phyloP scores from a whole-genome alignment of 2,888 invertebrate genomes.

The Trichogramma evanescens region DNA sequence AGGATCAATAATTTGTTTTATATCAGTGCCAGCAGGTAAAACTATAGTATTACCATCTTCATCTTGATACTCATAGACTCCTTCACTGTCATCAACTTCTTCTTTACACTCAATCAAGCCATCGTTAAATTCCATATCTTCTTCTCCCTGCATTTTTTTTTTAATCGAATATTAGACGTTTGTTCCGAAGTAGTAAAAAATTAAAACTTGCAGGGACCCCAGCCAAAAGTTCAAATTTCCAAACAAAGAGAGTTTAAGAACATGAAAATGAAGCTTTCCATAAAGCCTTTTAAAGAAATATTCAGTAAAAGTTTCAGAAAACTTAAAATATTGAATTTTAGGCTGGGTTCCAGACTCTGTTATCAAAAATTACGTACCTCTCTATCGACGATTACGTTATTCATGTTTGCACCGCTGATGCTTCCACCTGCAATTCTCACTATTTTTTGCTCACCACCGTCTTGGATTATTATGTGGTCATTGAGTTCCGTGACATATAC shows the following conservation, averaged over 20 bases:
- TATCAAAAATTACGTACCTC: conserved; percentile 30
- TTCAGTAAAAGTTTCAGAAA: too few relatives aligned
- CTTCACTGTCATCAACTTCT: conserved; percentile 31
- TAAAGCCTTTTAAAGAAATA: too few relatives aligned
- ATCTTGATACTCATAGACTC: conserved; percentile 41
- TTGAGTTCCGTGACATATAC: conserved; percentile 51
- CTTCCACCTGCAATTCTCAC: conserved; percentile 34
- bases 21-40: conserved; percentile 37
- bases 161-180: too few relatives aligned
- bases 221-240: too few relatives aligned
- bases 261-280: neutral
- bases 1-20: conserved; percentile 35
- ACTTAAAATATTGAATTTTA: neutral
- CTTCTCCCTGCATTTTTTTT: conserved; percentile 16
- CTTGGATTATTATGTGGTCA: conserved; percentile 51
- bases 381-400: conserved; percentile 35
- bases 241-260: too few relatives aligned
- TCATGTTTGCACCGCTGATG: conserved; percentile 31
- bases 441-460: conserved; percentile 38
- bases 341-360: neutral
- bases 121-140: conserved; percentile 20
- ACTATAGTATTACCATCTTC: conserved; percentile 36
- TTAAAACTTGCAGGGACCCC: too few relatives aligned
- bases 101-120: conserved; percentile 39
- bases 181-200: too few relatives aligned